phyloP scores from a whole-genome alignment of 2,797 vertebrate species.

The Apogon talboti region DNA sequence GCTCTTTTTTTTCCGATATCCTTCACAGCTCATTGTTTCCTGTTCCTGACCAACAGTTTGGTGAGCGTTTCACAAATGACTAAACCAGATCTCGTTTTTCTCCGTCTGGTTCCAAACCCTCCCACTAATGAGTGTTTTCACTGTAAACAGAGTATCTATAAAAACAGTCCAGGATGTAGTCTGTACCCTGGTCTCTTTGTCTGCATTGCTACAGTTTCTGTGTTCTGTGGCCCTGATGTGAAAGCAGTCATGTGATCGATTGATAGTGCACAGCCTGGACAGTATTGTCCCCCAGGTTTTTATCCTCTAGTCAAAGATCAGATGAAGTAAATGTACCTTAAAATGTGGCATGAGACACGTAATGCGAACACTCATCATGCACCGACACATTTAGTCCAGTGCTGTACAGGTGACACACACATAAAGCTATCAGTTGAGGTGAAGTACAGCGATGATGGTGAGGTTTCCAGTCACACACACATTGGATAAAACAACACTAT shows the following conservation, averaged over 20 bases:
- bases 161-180: conserved; percentile 63
- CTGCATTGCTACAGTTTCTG: conserved; percentile 61
- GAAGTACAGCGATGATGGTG: conserved; percentile 57
- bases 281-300: conserved; percentile 73
- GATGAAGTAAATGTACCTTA: conserved; percentile 52
- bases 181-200: conserved; percentile 53
- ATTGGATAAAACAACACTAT: conserved; percentile 48
- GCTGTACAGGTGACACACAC: conserved; percentile 72
- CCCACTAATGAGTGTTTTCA: conserved; percentile 27
- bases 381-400: conserved; percentile 60
- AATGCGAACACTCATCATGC: conserved; percentile 58
- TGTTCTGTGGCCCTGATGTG: conserved; percentile 54
- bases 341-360: conserved; percentile 51
- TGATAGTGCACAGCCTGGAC: conserved; percentile 49
- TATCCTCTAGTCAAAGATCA: conserved; percentile 41
- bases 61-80: conserved; percentile 33
- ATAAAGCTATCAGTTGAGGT: conserved; percentile 71
- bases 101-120: conserved; percentile 45
- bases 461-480: conserved; percentile 36
- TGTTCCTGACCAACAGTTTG: conserved; percentile 29
- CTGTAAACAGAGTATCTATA: conserved; percentile 71
- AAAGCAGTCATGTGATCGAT: conserved; percentile 47
- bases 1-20: neutral
- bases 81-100: conserved; percentile 16
- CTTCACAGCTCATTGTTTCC: conserved; percentile 27